phyloP scores from a whole-genome alignment of 2,888 invertebrate genomes.

The Diogma glabrata region DNA sequence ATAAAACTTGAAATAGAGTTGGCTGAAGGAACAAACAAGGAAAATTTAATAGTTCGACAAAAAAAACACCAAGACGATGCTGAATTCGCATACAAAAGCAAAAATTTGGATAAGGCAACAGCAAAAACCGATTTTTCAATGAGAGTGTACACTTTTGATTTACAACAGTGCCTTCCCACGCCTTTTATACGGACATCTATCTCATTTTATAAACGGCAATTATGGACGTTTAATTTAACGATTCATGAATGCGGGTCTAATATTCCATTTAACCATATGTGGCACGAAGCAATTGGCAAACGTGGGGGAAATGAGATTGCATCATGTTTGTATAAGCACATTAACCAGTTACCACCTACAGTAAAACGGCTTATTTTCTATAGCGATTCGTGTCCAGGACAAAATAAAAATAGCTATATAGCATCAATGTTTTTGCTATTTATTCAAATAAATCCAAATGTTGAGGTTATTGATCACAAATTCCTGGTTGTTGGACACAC shows the following conservation, averaged over 20 bases:
- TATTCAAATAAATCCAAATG: not conserved
- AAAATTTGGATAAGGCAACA: not conserved
- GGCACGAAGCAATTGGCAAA: not conserved
- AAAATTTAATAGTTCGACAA: not conserved
- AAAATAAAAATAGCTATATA: not conserved
- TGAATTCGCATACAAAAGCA: not conserved
- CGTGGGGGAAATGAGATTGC: not conserved
- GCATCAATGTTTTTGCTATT: not conserved
- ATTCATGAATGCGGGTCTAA: not conserved
- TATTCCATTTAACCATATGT: not conserved
- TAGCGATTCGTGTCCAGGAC: not conserved
- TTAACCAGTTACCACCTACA: not conserved
- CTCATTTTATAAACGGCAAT: not conserved
- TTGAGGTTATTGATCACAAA: not conserved
- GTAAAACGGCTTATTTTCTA: not conserved
- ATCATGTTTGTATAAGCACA: not conserved
- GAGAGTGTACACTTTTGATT: not conserved
- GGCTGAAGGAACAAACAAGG: not conserved
- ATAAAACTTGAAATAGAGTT: not conserved
- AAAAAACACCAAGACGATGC: not conserved
- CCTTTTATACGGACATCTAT: not conserved
- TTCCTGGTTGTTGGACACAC: not conserved
- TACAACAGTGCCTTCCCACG: slow-evolving; percentile 1
- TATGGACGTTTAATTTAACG: not conserved
- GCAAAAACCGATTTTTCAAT: not conserved